A percentile compares a stretch with the other conserved stretches of the same genome.
Evolutionary conservation across 2,888 invertebrate genomes (phyloP).

Genomic region (Electrophaes corylata): DNA sequence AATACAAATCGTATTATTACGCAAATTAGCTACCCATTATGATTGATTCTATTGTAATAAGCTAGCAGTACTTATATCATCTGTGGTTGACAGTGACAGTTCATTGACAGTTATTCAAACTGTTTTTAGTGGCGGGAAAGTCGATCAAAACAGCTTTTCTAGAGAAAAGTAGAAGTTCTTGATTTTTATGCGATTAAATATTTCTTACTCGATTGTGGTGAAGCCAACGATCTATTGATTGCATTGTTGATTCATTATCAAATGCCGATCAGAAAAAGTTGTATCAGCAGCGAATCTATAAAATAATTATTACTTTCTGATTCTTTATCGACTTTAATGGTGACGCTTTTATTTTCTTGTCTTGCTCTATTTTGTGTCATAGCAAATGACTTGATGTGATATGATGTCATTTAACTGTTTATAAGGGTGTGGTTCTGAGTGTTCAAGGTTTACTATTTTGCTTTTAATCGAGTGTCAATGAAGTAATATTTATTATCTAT

Average conservation of each 20-base stretch:
- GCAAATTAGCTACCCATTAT: slow-evolving; percentile 21
- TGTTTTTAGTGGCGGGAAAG: slow-evolving; percentile 50
- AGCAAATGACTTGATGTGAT: neutral
- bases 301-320: slow-evolving; percentile 2
- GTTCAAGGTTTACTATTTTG: slow-evolving; percentile 1
- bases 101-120: slow-evolving; percentile 33
- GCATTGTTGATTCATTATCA: slow-evolving; percentile 11
- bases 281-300: slow-evolving; percentile 1
- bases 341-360: neutral
- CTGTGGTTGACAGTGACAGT: slow-evolving; percentile 32
- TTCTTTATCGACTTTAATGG: slow-evolving; percentile 1
- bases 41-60: slow-evolving; percentile 34
- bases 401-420: slow-evolving; percentile 2
- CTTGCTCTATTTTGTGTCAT: neutral
- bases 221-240: slow-evolving; percentile 28
- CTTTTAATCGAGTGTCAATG: slow-evolving; percentile 13
- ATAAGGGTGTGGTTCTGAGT: neutral
- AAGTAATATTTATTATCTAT: slow-evolving; percentile 4
- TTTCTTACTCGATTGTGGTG: slow-evolving; percentile 38
- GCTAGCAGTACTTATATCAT: slow-evolving; percentile 10
- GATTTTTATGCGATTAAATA: slow-evolving; percentile 42
- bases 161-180: slow-evolving; percentile 45
- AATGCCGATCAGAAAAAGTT: neutral
- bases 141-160: slow-evolving; percentile 51
- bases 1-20: neutral